Evolutionary conservation across 2,888 invertebrate genomes (phyloP).

Genomic region (Ormyrus labotus): DNA sequence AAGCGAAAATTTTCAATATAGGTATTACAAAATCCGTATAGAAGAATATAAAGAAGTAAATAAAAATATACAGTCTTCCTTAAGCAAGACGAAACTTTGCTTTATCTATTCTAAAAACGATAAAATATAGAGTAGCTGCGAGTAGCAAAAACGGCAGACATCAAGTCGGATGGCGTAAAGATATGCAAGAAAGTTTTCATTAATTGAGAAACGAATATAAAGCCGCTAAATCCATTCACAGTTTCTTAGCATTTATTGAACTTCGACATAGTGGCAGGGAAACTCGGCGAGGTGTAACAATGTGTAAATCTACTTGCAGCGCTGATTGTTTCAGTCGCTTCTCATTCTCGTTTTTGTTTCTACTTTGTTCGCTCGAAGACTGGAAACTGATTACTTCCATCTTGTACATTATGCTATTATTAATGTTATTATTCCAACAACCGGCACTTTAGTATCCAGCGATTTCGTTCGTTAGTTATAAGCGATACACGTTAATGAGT

Average conservation of each 20-base stretch:
- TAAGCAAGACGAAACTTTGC: slow-evolving; percentile 12
- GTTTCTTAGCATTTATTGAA: slow-evolving; percentile 34
- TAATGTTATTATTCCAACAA: slow-evolving; percentile 26
- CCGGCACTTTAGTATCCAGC: slow-evolving; percentile 22
- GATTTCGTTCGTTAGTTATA: slow-evolving; percentile 9
- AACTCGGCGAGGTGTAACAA: slow-evolving; percentile 27
- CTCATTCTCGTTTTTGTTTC: neutral
- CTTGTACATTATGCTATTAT: slow-evolving; percentile 6
- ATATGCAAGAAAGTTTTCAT: slow-evolving; percentile 14
- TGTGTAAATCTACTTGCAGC: slow-evolving; percentile 26
- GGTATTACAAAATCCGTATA: neutral
- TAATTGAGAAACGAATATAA: slow-evolving; percentile 22
- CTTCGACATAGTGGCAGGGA: slow-evolving; percentile 10
- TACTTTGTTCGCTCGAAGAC: neutral
- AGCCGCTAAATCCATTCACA: slow-evolving; percentile 1
- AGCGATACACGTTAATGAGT: slow-evolving; percentile 10
- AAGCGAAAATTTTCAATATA: slow-evolving; percentile 28
- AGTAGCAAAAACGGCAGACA: slow-evolving; percentile 11
- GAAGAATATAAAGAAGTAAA: neutral
- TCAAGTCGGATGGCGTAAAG: neutral
- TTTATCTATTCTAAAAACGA: slow-evolving; percentile 35
- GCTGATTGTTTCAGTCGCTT: slow-evolving; percentile 12
- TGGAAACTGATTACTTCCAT: slow-evolving; percentile 35
- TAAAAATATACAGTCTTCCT: slow-evolving; percentile 24
- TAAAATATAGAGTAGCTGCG: slow-evolving; percentile 14